Evolutionary conservation across 1,140 invertebrate species (phyloP).

Genomic region (Magallana angulata): DNA sequence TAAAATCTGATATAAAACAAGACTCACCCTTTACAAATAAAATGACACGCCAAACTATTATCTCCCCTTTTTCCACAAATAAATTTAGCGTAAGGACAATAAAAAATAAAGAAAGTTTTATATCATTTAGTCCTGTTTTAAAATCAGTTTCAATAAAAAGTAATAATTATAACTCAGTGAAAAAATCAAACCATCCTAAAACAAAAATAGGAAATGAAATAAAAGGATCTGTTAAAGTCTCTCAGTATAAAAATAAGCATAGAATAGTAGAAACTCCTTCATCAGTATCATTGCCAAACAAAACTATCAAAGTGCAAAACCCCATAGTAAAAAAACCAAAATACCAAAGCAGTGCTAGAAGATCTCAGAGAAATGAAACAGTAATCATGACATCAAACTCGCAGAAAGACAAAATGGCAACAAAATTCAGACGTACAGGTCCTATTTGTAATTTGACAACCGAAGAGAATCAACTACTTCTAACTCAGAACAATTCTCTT

Average conservation of each 20-base stretch:
- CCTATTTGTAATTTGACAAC: neutral
- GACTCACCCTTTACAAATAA: no score
- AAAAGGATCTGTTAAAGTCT: neutral
- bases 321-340: neutral
- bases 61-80: neutral
- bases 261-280: neutral
- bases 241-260: neutral
- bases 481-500: constrained; percentile 38
- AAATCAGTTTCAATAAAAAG: neutral
- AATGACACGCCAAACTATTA: neutral
- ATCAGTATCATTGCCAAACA: neutral
- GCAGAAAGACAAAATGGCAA: neutral
- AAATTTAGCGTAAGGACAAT: neutral
- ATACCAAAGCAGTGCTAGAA: neutral
- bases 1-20: no score
- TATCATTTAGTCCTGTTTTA: neutral
- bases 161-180: neutral
- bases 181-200: neutral
- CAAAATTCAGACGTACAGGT: neutral
- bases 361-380: neutral
- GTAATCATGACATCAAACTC: neutral
- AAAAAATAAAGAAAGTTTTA: neutral
- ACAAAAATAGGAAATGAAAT: neutral
- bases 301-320: neutral
- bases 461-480: constrained; percentile 24